A percentile compares a stretch with the other conserved stretches of the same genome.
Evolutionary conservation across 2,797 vertebrate species (phyloP).

Genomic region (Sebastes cheni): DNA sequence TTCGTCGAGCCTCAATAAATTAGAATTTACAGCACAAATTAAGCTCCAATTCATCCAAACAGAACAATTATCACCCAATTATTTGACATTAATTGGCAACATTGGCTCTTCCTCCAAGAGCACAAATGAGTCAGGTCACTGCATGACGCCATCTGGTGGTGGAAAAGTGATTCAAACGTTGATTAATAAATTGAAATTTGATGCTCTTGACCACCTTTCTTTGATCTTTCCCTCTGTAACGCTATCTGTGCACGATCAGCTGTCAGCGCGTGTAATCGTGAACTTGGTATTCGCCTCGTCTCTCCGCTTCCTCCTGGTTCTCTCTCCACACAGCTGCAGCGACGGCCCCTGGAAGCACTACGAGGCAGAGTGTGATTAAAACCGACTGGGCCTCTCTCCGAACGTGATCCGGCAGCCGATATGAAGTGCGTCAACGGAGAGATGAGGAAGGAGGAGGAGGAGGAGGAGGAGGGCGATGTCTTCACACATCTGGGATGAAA

Average conservation of each 20-base stretch:
- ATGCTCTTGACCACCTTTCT: neutral
- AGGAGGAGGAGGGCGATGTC: neutral
- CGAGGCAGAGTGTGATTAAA: conserved; percentile 61
- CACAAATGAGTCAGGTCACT: neutral
- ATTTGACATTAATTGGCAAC: conserved; percentile 20
- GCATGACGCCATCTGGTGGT: conserved; percentile 39
- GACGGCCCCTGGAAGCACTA: conserved; percentile 46
- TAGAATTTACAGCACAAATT: neutral
- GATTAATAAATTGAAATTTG: neutral
- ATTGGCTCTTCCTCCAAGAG: neutral
- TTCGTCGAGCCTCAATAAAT: neutral
- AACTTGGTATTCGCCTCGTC: conserved; percentile 57
- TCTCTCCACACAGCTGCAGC: conserved; percentile 25
- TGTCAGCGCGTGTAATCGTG: neutral
- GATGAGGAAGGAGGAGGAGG: conserved; percentile 16
- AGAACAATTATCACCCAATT: conserved; percentile 3
- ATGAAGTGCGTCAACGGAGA: conserved; percentile 25
- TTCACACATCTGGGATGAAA: conserved; percentile 45
- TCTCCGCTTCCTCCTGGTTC: neutral
- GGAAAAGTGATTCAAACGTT: neutral
- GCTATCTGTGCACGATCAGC: conserved; percentile 19
- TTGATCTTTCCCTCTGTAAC: conserved; percentile 26
- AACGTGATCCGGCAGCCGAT: conserved; percentile 51
- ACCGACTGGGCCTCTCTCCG: conserved; percentile 40
- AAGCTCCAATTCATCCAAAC: neutral